Evolutionary conservation across 2,888 invertebrate species (phyloP).

Genomic region (Ephialtes manifestator): DNA sequence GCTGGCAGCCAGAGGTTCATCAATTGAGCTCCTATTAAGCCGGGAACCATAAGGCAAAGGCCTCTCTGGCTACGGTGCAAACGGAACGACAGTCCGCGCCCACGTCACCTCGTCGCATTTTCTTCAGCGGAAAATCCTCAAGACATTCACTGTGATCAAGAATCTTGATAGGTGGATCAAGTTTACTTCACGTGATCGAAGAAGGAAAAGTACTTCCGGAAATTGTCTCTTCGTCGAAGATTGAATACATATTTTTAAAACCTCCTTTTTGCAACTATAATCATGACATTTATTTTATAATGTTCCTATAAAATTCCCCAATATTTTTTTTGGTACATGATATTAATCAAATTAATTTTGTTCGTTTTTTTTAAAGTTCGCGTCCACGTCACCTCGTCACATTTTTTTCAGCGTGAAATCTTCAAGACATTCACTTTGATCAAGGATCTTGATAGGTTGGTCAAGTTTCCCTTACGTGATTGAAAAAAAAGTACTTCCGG

Average conservation of each 20-base stretch:
- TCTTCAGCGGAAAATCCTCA: constrained; percentile 24
- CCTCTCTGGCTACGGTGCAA: constrained; percentile 6
- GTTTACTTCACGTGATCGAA: constrained; percentile 6
- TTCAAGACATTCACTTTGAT: too few relatives aligned
- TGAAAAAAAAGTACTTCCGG: too few relatives aligned
- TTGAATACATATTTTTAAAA: background rate
- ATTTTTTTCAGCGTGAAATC: too few relatives aligned
- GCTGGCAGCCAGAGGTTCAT: constrained; percentile 46
- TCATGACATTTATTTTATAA: background rate
- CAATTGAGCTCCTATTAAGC: constrained; percentile 60
- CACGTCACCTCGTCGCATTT: constrained; percentile 16
- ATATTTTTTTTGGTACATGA: too few relatives aligned
- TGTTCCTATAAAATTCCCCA: too few relatives aligned
- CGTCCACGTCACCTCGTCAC: too few relatives aligned
- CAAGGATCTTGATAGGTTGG: too few relatives aligned
- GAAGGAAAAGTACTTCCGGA: background rate
- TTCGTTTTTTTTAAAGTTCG: too few relatives aligned
- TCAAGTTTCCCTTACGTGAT: too few relatives aligned
- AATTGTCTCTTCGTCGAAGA: background rate
- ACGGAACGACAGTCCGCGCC: constrained; percentile 8
- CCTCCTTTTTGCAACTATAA: background rate
- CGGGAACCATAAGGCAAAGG: constrained; percentile 22
- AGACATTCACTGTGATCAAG: constrained; percentile 9
- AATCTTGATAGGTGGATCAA: constrained; percentile 27
- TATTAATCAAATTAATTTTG: too few relatives aligned